phyloP scores from a whole-genome alignment of 2,113 vertebrate genomes.

The Phylloscopus trochiloides region DNA sequence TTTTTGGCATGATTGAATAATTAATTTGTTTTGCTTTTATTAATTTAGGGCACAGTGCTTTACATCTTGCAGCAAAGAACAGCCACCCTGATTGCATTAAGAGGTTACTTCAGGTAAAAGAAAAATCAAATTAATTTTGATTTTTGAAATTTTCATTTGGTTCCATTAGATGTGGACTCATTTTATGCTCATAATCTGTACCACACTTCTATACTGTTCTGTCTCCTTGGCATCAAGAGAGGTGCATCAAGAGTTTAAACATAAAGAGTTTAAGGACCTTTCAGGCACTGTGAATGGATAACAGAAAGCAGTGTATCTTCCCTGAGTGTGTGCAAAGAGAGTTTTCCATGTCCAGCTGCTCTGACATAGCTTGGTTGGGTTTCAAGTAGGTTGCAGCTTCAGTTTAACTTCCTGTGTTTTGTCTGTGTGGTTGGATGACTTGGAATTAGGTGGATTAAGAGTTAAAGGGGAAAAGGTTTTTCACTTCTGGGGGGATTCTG shows the following conservation, averaged over 20 bases:
- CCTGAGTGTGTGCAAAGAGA: background rate
- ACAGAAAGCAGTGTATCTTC: background rate
- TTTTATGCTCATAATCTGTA: background rate
- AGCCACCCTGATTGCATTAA: conserved; percentile 86
- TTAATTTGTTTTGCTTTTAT: background rate
- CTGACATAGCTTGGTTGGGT: background rate
- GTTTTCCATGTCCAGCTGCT: background rate
- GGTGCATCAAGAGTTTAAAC: background rate
- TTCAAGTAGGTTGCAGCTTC: background rate
- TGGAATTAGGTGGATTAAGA: background rate
- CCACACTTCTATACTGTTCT: background rate
- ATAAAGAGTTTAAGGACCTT: background rate
- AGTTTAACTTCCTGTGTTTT: background rate
- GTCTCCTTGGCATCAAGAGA: background rate
- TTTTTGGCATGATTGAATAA: background rate
- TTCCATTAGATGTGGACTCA: background rate
- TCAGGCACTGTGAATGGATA: background rate
- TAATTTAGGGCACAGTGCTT: conserved; percentile 83
- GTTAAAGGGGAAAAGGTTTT: background rate
- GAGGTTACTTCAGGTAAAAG: conserved; percentile 90
- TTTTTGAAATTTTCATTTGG: background rate
- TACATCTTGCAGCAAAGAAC: conserved; percentile 93
- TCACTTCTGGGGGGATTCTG: background rate
- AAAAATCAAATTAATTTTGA: background rate
- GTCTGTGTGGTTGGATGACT: background rate